Evolutionary conservation across 2,797 vertebrate genomes (phyloP), one percentile per base, ranked within the genome.

Genomic region (Alfaro cultratus): DNA sequence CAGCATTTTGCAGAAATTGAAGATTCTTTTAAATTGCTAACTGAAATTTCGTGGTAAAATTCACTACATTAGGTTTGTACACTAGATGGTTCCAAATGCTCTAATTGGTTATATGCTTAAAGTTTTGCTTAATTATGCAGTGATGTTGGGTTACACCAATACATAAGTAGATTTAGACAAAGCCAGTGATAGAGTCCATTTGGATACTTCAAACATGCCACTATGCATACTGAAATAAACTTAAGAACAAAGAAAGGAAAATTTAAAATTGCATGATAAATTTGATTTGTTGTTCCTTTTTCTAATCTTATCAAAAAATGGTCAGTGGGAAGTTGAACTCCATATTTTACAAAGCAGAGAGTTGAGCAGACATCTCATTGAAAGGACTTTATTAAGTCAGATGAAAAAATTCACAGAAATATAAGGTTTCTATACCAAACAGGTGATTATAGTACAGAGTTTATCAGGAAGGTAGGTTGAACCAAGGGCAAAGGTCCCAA

Each of bases 391-490:
- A 47, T 51, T 51, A 73, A 10, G 10, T 4, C 29, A 36, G 16
- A 2, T 26, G 18, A 68, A 41, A 39, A 39, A 68, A 68, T 4
- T 18, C 15, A 34, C 15, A 64, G 60, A 51, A 12, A 18, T 34
- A 10, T 31, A 73, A 18, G 15, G 31, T 6, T 51, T 12, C 62
- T 36, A 53, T 64, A 83, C 67, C 75, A 73, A 64, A 81, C 73
- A 81, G 46, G 23, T 75, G 45, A 78, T 62, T 39, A 57, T 16
- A 76, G 68, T 57, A 80, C 71, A 76, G 67, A 55, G 67, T 72
- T 71, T 9, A 29, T 45, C 68, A 71, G 13, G 73, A 47, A 71
- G 67, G 45, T 23, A 45, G n/a, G 71, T 83, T 79, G 78, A 71
- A 83, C 80, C 75, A 26, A 29, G 23, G 60, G 15, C 29, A 31